A percentile compares a stretch with the other conserved stretches of the same genome.
phyloP scores from a whole-genome alignment of 35 echinoderm and acorn worm species.

The Strongylocentrotus purpuratus region DNA sequence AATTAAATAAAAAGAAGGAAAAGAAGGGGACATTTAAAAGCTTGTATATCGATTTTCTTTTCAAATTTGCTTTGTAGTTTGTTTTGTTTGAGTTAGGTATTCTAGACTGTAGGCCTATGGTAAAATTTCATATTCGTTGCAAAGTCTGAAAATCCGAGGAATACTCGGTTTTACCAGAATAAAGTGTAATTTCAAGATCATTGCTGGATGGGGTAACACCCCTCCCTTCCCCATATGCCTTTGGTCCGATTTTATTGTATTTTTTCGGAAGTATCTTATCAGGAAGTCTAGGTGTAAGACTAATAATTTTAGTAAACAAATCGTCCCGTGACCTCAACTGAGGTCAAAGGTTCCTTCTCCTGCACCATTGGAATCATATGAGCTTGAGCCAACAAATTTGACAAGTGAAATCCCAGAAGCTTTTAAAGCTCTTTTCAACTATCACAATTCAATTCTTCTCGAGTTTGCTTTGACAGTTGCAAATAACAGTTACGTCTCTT shows the following conservation, averaged over 20 bases:
- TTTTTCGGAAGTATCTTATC: neutral
- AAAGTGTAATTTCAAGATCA: neutral
- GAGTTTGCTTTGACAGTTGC: neutral
- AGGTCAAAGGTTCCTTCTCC: neutral
- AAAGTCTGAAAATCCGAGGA: too few relatives aligned
- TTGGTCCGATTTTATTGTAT: neutral
- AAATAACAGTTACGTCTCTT: constrained; percentile 5
- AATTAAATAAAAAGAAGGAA: too few relatives aligned
- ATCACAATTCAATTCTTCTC: neutral
- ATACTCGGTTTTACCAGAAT: too few relatives aligned
- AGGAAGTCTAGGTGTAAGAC: neutral
- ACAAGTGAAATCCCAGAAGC: neutral
- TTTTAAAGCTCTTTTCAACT: neutral
- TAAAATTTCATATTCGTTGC: too few relatives aligned
- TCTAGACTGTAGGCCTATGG: too few relatives aligned
- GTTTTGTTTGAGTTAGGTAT: too few relatives aligned
- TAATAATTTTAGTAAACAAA: neutral
- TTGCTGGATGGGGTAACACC: neutral
- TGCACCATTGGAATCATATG: neutral
- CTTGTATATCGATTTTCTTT: too few relatives aligned
- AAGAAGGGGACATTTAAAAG: too few relatives aligned
- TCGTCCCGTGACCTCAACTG: neutral
- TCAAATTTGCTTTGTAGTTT: too few relatives aligned
- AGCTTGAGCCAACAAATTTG: neutral
- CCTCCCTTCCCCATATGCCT: neutral